Base-by-base conservation (phyloP, 2,888 invertebrate species). In the Neoaliturus tenellus region DNA sequence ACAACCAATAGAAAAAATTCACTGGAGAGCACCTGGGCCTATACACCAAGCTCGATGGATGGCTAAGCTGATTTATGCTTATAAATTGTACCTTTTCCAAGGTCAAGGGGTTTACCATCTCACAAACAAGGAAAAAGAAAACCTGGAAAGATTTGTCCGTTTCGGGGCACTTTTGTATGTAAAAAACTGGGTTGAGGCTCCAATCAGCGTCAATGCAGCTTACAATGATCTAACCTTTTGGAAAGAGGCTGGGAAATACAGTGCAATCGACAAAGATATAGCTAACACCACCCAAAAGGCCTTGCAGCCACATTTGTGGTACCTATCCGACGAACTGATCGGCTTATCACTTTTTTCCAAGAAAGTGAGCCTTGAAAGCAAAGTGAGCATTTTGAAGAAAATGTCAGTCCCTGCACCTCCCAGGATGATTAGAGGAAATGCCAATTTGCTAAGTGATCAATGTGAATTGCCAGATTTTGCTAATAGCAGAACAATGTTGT, bases 401-500 rank as follows among this genome's bases (percentile, higher is more conserved):
- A 67, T 67, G 67, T 67, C 67, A 31, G 35, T 67, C 67, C 67
- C 67, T 67, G 35, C 67, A 67, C 67, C 67, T 5, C 67, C 67
- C 67, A 67, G 67, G 33, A 67, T 67, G 67, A 67, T 67, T 31
- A 67, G 67, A 67, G 67, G 31, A 67, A 67, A 67, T 67, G 28
- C 67, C 35, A 67, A 67, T 67, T 67, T 67, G 33, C 67, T 67
- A 25, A 67, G 67, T 67, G 67, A 67, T 67, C 4, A 67, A 31
- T 35, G 67, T 67, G 67, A 67, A 67, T 67, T 67, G 67, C 33
- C 67, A 67, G 67, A 67, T 67, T 67, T 67, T 67, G 67, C 67
- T 67, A 67, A 67, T 67, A 67, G 33, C n/a, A 67, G 67, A 67
- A 67, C 67, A 67, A 67, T 67, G 67, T 67, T 67, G 67, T 67